Evolutionary conservation across 2,113 vertebrate genomes (phyloP).

Genomic region (Sminthopsis crassicaudata): DNA sequence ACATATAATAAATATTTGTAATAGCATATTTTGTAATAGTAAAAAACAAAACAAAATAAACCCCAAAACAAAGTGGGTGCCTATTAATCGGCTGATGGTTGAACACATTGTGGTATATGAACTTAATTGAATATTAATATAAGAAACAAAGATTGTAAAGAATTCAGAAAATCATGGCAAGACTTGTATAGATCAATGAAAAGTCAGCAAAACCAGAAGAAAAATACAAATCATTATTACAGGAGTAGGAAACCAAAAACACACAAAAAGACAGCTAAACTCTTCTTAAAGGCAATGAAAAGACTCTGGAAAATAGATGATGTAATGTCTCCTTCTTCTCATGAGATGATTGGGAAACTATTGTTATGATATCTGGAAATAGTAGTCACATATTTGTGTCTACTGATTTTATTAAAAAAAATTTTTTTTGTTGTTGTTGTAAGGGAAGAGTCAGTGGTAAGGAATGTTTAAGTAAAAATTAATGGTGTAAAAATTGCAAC

Average conservation of each 20-base stretch:
- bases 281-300: background rate
- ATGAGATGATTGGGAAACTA: background rate
- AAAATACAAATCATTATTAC: background rate
- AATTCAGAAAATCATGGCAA: background rate
- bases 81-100: background rate
- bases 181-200: background rate
- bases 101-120: background rate
- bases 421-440: background rate
- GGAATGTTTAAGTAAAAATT: background rate
- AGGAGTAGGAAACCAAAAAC: background rate
- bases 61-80: background rate
- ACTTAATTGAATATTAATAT: background rate
- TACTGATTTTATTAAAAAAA: background rate
- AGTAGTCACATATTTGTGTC: background rate
- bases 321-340: background rate
- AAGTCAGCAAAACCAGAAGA: background rate
- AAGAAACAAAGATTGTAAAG: background rate
- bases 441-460: background rate
- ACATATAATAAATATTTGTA: background rate
- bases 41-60: background rate
- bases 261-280: background rate
- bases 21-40: background rate
- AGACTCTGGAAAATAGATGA: background rate
- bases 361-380: background rate
- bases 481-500: background rate